Percentiles rank a stretch among this genome's conserved stretches.
phyloP scores from a whole-genome alignment of 2,888 invertebrate genomes.

The Andrena trimmerana region DNA sequence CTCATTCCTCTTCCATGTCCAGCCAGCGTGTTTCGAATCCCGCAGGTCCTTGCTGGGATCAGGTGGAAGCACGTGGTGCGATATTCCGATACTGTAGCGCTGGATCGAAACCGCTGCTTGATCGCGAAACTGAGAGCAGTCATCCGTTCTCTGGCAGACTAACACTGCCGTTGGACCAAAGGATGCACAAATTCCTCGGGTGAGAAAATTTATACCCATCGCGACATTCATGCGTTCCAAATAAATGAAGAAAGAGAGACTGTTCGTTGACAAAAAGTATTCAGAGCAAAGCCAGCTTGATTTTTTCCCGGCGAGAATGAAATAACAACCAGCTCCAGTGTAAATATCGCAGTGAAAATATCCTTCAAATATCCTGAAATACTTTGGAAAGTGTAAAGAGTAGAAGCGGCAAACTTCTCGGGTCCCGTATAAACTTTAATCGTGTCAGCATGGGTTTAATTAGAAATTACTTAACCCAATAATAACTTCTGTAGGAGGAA shows the following conservation, averaged over 20 bases:
- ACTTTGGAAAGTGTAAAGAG: conserved; percentile 12
- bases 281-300: neutral
- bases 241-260: too few relatives aligned
- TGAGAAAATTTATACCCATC: too few relatives aligned
- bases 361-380: conserved; percentile 16
- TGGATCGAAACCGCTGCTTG: conserved; percentile 35
- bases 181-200: too few relatives aligned
- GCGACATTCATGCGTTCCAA: too few relatives aligned
- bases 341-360: conserved; percentile 19
- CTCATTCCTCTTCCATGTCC: conserved; percentile 67
- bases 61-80: conserved; percentile 54
- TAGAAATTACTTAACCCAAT: conserved; percentile 41
- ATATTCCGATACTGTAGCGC: conserved; percentile 48
- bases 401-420: conserved; percentile 11
- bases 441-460: conserved; percentile 28
- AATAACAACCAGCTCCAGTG: conserved; percentile 45
- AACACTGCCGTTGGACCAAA: too few relatives aligned
- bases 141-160: neutral
- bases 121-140: conserved; percentile 36
- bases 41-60: conserved; percentile 59
- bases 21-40: conserved; percentile 61
- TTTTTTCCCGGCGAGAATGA: conserved; percentile 20
- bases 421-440: conserved; percentile 43
- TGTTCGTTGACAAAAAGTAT: too few relatives aligned
- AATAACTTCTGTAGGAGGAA: conserved; percentile 22